phyloP scores from a whole-genome alignment of 2,797 vertebrate species.

The Melanotaenia boesemani region DNA sequence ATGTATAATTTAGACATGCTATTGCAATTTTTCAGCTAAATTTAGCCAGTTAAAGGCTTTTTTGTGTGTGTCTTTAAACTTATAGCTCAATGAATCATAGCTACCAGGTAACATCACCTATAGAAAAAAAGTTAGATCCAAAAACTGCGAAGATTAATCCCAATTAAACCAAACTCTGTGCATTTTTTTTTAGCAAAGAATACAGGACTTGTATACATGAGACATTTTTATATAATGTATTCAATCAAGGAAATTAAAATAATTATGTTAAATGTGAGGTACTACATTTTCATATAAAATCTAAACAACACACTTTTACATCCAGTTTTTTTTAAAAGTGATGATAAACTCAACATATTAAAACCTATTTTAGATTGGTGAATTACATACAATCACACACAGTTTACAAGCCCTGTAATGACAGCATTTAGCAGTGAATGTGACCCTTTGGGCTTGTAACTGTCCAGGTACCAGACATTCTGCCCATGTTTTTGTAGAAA shows the following conservation, averaged over 20 bases:
- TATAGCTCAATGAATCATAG: slow-evolving; percentile 3
- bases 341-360: not conserved
- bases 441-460: slow-evolving; percentile 7
- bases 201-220: not conserved
- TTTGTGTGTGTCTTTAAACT: not conserved
- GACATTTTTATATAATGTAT: not conserved
- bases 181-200: not conserved
- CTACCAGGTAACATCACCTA: not conserved
- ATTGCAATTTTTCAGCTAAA: not conserved
- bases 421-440: slow-evolving; percentile 19
- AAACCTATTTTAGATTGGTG: not conserved
- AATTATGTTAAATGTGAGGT: rapidly evolving
- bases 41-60: not conserved
- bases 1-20: not conserved
- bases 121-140: not conserved
- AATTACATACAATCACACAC: slow-evolving; percentile 11
- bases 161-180: not conserved
- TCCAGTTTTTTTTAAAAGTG: not conserved
- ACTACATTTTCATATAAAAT: not conserved
- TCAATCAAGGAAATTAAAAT: not conserved
- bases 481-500: slow-evolving; percentile 39
- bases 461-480: slow-evolving; percentile 45
- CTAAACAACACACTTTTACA: not conserved
- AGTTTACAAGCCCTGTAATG: slow-evolving; percentile 6
- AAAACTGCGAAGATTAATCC: not conserved